A percentile compares a stretch with the other conserved stretches of the same genome.
Conservation (phyloP, 2,113 vertebrate genomes). For the Saguinus imperator region DNA sequence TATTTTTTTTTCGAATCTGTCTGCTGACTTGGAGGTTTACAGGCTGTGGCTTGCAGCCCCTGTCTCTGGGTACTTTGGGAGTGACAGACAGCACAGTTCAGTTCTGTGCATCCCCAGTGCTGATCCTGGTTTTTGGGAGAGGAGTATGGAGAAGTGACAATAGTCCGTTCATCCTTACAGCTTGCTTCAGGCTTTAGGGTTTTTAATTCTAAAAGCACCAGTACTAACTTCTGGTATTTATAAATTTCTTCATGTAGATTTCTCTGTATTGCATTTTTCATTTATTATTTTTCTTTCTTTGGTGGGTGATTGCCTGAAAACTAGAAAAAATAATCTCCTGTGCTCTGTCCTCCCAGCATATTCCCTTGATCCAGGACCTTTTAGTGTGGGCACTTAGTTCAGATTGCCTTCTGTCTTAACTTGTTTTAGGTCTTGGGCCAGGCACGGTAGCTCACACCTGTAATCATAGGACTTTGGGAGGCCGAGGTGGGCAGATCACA, state of each 20-base stretch:
- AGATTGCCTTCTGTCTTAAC: background rate
- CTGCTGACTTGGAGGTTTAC: background rate
- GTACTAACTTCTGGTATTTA: background rate
- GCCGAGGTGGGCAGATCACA: too few relatives aligned
- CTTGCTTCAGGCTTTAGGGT: background rate
- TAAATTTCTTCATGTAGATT: background rate
- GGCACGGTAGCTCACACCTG: too few relatives aligned
- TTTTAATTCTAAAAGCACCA: background rate
- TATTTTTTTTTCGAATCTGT: background rate
- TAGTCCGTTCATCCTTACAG: background rate
- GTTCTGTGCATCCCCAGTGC: too few relatives aligned
- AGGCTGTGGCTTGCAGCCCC: fast-evolving
- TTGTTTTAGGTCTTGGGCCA: background rate
- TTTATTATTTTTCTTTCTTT: background rate
- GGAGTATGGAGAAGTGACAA: fast-evolving
- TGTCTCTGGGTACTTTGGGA: background rate
- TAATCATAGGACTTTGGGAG: too few relatives aligned
- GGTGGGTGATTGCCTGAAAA: background rate
- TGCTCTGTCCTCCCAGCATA: background rate
- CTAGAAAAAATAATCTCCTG: background rate
- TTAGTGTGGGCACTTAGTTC: background rate
- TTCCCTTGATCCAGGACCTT: background rate
- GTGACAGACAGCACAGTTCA: fast-evolving
- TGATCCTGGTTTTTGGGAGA: background rate
- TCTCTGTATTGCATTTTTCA: background rate